Percentiles rank a stretch among this genome's conserved stretches.
These are phyloP conservation scores for Heliconius cydno DNA, from an alignment of 2,888 invertebrate genomes.

Conservation along the genomic window DNA sequence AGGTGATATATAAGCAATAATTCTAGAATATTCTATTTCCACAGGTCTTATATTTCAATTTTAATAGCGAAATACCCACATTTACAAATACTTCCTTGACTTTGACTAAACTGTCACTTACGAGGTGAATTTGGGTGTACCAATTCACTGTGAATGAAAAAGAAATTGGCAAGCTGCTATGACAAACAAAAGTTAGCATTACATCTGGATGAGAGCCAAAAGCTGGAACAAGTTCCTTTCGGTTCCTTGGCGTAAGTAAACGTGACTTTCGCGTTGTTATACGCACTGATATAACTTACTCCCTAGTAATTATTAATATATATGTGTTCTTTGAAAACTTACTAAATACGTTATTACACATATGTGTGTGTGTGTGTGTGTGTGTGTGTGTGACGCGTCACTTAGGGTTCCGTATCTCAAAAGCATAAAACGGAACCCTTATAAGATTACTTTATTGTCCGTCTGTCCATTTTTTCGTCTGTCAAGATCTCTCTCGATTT, in stretches of 20 bases:
- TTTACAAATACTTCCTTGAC: not conserved
- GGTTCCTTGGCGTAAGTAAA: conserved; percentile 18
- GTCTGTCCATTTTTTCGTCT: too few species aligned
- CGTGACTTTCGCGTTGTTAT: conserved; percentile 14
- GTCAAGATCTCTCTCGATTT: too few species aligned
- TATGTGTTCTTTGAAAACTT: not conserved
- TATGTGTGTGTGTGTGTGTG: too few species aligned
- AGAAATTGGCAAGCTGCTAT: conserved; percentile 58
- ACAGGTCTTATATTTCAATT: not conserved
- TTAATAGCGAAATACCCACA: not conserved
- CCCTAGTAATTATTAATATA: not conserved
- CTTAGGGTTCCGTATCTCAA: not conserved
- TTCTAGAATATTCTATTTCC: not conserved
- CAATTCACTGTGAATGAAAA: conserved; percentile 66
- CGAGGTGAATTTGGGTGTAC: conserved; percentile 17
- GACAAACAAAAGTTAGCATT: conserved; percentile 45
- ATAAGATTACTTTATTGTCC: too few species aligned
- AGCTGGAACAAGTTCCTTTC: conserved; percentile 56
- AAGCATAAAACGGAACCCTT: too few species aligned
- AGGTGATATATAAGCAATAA: not conserved
- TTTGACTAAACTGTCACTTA: not conserved
- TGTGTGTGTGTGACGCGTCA: not conserved
- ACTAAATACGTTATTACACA: too few species aligned
- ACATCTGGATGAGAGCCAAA: conserved; percentile 73
- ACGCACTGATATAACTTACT: conserved; percentile 3